Conservation (phyloP, 2,888 invertebrate genomes). For the Rotaria socialis region DNA sequence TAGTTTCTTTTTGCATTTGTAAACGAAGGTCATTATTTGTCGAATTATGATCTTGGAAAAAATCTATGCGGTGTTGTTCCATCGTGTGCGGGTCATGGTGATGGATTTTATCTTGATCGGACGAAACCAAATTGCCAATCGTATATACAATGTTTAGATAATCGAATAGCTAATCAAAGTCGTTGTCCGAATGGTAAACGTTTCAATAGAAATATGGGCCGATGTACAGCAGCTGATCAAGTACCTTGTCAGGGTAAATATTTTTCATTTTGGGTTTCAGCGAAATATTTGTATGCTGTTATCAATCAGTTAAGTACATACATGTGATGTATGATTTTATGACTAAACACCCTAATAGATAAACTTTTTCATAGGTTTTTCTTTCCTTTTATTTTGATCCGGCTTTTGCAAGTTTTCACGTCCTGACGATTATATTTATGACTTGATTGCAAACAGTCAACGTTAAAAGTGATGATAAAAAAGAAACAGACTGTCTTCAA, state of each 20-base stretch:
- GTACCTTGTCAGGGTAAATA: slow-evolving; percentile 37
- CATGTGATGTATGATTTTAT: too few species aligned
- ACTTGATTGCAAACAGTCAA: too few species aligned
- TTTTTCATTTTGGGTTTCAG: too few species aligned
- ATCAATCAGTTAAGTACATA: too few species aligned
- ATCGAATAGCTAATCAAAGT: slow-evolving; percentile 41
- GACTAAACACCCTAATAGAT: too few species aligned
- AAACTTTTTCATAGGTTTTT: too few species aligned
- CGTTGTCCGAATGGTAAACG: slow-evolving; percentile 40
- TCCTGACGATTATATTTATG: too few species aligned
- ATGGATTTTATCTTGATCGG: slow-evolving; percentile 44
- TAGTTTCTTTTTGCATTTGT: neutral
- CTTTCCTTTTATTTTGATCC: too few species aligned
- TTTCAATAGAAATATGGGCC: slow-evolving; percentile 43
- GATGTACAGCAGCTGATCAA: slow-evolving; percentile 40
- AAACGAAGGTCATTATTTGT: slow-evolving; percentile 35
- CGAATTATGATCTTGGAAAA: slow-evolving; percentile 35
- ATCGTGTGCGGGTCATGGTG: slow-evolving; percentile 38
- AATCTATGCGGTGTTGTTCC: slow-evolving; percentile 39
- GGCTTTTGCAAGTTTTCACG: too few species aligned
- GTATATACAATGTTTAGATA: slow-evolving; percentile 41
- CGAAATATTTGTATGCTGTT: too few species aligned
- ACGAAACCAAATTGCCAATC: slow-evolving; percentile 42
- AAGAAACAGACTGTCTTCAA: too few species aligned
- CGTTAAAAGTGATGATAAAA: too few species aligned